phyloP scores from a whole-genome alignment of 2,888 invertebrate species.

The Sinohyriopsis cumingii region DNA sequence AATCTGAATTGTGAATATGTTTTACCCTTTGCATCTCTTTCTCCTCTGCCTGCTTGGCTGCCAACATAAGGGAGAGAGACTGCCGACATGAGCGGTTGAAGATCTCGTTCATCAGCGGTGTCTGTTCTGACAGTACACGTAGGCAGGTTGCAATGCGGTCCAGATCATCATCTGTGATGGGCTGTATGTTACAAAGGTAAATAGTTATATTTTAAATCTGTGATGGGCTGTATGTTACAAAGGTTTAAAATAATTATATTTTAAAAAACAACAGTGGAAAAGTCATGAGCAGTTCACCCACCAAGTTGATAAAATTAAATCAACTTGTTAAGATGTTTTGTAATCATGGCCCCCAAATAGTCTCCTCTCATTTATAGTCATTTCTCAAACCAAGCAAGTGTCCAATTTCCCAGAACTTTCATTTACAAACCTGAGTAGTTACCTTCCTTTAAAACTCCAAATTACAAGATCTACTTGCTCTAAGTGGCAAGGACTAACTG shows the following conservation, averaged over 20 bases:
- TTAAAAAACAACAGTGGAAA: not conserved
- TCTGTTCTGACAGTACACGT: conserved; percentile 73
- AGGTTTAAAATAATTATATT: not conserved
- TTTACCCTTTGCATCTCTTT: conserved; percentile 75
- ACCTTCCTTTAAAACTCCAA: too few relatives aligned
- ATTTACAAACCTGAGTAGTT: too few relatives aligned
- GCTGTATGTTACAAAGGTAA: conserved; percentile 72
- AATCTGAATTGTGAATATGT: too few relatives aligned
- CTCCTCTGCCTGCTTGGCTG: conserved; percentile 84
- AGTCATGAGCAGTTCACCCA: too few relatives aligned
- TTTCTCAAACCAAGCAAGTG: too few relatives aligned
- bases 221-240: conserved; percentile 80
- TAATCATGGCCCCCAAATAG: too few relatives aligned
- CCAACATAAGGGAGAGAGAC: conserved; percentile 87
- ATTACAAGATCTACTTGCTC: too few relatives aligned
- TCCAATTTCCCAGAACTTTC: too few relatives aligned
- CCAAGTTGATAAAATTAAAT: too few relatives aligned
- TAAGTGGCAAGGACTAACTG: too few relatives aligned
- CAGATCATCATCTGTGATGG: conserved; percentile 91
- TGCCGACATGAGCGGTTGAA: conserved; percentile 84
- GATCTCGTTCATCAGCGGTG: conserved; percentile 80
- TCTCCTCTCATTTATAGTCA: too few relatives aligned
- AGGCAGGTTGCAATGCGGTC: conserved; percentile 91
- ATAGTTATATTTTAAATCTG: conserved; percentile 76
- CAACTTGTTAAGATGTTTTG: too few relatives aligned